Conservation (phyloP, 1,140 invertebrate species). For the Plodia interpunctella region DNA sequence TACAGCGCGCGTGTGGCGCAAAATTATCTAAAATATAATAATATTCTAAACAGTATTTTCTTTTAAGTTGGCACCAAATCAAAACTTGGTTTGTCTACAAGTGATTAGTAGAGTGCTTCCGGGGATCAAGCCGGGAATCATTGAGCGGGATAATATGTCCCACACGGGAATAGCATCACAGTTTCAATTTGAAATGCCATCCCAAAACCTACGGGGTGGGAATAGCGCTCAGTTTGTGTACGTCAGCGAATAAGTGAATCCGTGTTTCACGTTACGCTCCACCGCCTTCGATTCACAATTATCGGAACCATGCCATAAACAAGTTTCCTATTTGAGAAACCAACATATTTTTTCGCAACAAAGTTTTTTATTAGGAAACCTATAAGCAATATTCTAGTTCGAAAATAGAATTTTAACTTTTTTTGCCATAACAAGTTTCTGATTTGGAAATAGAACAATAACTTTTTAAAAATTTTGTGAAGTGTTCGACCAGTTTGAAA, state of each 20-base stretch:
- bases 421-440: neutral
- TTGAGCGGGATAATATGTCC: neutral
- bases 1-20: no score
- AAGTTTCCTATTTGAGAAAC: neutral
- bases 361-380: no score
- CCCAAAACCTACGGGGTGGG: conserved; percentile 1
- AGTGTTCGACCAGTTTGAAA: neutral
- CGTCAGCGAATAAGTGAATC: conserved; percentile 9
- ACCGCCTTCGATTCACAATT: neutral
- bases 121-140: conserved; percentile 5
- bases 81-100: neutral
- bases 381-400: neutral
- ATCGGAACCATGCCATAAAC: neutral
- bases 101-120: conserved; percentile 2
- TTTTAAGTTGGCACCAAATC: neutral
- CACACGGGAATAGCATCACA: neutral
- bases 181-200: conserved; percentile 6
- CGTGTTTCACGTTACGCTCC: conserved; percentile 2
- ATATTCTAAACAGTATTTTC: neutral
- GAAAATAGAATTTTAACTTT: neutral
- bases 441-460: neutral
- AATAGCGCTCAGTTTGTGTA: conserved; percentile 6
- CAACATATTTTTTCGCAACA: neutral
- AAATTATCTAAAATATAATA: no score
- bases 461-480: neutral